Evolutionary conservation across 2,113 vertebrate genomes (phyloP), one percentile per base, ranked within the genome.

Genomic region (Antigone vipio): DNA sequence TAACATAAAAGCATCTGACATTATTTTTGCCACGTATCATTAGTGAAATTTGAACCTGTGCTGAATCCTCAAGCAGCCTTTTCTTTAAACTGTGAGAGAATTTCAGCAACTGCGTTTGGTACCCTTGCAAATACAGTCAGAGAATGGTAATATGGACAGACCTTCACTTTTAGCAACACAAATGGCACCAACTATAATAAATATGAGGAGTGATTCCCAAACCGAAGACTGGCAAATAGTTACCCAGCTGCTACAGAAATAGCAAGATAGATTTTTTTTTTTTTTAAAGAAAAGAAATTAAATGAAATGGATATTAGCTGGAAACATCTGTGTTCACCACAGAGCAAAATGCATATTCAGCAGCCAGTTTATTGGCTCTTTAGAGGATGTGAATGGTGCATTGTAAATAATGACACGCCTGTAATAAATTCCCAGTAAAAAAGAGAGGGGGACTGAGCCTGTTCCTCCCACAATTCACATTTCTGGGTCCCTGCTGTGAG

Each of bases 331-430:
- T 98, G 98, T 97, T 98, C 98, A 98, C 98, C 98, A 98, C 97
- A 98, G 97, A 98, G 96, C 97, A 98, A 98, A 98, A 98, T 98
- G 98, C 98, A 98, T 98, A 98, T 98, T 98, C 98, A 98, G 98
- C 98, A 98, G 98, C 96, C 96, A 97, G 98, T 98, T 98, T 98
- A 98, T 98, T 97, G 97, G 98, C 98, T 98, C 98, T 98, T 98
- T 98, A 98, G 98, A 98, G 98, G 97, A 97, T 98, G 98, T 98
- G 98, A 98, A 98, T 98, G 97, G 97, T 96, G 97, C 97, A 92
- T 97, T 98, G 98, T 98, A 98, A 98, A 98, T 98, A 98, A 98
- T 98, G 98, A 98, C 98, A 98, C 81, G 97, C 97, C 97, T 97
- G 97, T 97, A 98, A 98, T 98, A 98, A 98, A 98, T 98, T 97